Conservation (phyloP, 2,888 invertebrate species). For the Melanotus villosus region DNA sequence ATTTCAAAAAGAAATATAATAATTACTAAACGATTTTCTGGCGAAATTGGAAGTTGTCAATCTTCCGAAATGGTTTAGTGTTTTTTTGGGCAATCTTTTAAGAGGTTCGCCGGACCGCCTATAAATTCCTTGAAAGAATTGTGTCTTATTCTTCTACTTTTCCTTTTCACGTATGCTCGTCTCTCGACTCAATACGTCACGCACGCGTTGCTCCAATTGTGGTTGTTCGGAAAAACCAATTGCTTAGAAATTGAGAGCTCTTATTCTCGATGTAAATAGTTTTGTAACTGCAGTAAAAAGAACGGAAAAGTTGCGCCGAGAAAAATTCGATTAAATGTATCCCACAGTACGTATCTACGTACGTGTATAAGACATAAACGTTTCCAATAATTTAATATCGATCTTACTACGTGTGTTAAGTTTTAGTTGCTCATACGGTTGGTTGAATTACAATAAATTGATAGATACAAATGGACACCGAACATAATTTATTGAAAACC, state of each 20-base stretch:
- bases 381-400: conserved; percentile 30
- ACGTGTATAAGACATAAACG: conserved; percentile 20
- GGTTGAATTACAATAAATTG: conserved; percentile 31
- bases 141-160: conserved; percentile 41
- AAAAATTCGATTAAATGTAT: conserved; percentile 54
- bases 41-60: conserved; percentile 4
- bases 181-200: conserved; percentile 57
- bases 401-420: conserved; percentile 10
- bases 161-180: conserved; percentile 46
- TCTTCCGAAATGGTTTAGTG: conserved; percentile 13
- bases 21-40: too few relatives aligned
- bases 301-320: conserved; percentile 52
- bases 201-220: conserved; percentile 53
- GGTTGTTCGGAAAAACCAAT: conserved; percentile 59
- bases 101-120: conserved; percentile 34
- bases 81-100: conserved; percentile 32
- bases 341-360: conserved; percentile 16
- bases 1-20: too few relatives aligned
- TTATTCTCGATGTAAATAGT: conserved; percentile 58
- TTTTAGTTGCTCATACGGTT: conserved; percentile 4
- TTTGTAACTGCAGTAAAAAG: conserved; percentile 51
- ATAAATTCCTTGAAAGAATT: conserved; percentile 35
- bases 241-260: conserved; percentile 59
- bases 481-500: conserved; percentile 29
- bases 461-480: conserved; percentile 22